Conservation (phyloP, 2,113 vertebrate species). For the Myrmecobius fasciatus region DNA sequence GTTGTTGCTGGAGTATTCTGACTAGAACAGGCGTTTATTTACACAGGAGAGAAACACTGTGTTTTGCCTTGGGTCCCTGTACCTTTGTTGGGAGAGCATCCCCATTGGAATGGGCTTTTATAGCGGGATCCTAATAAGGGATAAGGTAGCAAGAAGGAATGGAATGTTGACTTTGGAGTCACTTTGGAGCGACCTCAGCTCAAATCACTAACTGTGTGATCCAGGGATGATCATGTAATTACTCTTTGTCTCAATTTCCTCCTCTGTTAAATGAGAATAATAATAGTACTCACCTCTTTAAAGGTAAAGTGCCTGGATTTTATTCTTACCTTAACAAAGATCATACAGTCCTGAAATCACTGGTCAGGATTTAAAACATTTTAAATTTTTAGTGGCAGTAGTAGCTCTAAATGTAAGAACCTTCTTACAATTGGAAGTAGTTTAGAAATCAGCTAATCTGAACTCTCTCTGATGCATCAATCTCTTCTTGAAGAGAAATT, state of each 20-base stretch:
- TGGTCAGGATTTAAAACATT: neutral
- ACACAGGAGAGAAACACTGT: neutral
- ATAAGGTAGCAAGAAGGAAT: neutral
- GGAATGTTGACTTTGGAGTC: neutral
- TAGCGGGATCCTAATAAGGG: neutral
- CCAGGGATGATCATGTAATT: neutral
- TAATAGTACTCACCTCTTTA: neutral
- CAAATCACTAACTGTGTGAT: neutral
- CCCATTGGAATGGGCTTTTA: neutral
- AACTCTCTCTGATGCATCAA: neutral
- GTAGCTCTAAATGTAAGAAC: neutral
- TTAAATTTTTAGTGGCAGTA: neutral
- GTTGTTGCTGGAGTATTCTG: neutral
- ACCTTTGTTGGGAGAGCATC: neutral
- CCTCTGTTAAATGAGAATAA: neutral
- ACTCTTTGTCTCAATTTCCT: neutral
- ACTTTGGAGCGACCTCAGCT: neutral
- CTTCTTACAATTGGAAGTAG: neutral
- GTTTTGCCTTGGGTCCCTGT: neutral
- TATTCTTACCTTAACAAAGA: neutral
- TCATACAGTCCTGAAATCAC: neutral
- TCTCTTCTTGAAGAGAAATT: neutral
- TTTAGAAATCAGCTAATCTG: neutral
- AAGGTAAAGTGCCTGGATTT: neutral
- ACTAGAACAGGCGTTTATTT: neutral